Evolutionary conservation across 2,113 vertebrate species (phyloP).

Genomic region (Ammodramus savannarum): DNA sequence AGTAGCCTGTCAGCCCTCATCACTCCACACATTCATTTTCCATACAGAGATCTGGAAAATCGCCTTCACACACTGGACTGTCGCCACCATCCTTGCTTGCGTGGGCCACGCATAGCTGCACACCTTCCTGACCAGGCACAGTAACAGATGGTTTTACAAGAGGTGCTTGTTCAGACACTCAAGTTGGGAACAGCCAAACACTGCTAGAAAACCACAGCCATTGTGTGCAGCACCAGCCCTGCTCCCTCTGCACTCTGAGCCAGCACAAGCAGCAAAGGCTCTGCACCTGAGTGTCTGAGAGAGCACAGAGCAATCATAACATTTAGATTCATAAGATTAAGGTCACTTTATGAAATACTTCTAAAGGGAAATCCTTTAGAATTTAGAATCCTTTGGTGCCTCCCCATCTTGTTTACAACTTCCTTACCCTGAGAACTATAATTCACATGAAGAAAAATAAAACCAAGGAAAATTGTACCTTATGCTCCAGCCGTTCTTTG

Average conservation of each 20-base stretch:
- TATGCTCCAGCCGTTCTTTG: not conserved
- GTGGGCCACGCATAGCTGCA: not conserved
- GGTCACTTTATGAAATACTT: not conserved
- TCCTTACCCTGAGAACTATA: not conserved
- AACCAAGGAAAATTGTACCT: not conserved
- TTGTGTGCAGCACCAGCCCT: not conserved
- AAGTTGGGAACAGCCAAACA: not conserved
- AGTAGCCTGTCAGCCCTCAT: rapidly evolving
- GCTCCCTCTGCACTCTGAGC: not conserved
- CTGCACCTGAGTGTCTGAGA: not conserved
- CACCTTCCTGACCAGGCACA: not conserved
- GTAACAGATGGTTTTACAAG: not conserved
- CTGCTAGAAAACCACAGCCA: not conserved
- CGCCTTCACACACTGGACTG: not conserved
- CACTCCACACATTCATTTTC: not conserved
- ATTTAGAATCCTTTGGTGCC: not conserved
- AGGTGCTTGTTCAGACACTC: not conserved
- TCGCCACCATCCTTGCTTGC: not conserved
- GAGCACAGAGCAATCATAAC: not conserved
- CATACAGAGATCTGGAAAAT: not conserved
- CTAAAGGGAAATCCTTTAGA: not conserved
- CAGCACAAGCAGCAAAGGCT: not conserved
- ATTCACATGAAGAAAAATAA: not conserved
- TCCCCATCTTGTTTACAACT: not conserved
- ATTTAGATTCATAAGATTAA: not conserved